These are phyloP conservation scores for Trichomalopsis sarcophagae DNA, from an alignment of 1,140 invertebrate species.

Conservation along the genomic window DNA sequence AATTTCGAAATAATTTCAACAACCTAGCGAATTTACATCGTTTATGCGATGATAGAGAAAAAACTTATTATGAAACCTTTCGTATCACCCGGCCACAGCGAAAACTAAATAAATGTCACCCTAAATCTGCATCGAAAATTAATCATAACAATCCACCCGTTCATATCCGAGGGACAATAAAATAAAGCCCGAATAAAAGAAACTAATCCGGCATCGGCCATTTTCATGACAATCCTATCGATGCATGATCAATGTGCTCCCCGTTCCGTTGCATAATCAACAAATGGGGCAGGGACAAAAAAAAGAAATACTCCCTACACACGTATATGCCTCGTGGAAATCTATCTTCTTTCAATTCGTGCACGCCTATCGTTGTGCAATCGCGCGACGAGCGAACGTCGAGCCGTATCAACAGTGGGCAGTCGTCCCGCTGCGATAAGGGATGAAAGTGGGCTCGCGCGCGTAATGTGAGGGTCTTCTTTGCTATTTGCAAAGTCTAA, in stretches of 20 bases:
- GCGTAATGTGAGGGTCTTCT: not conserved
- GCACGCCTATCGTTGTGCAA: constrained; percentile 39
- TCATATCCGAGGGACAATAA: constrained; percentile 13
- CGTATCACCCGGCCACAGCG: too few species aligned
- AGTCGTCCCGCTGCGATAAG: constrained; percentile 31
- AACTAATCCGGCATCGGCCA: constrained; percentile 32
- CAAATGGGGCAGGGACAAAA: not conserved
- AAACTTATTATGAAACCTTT: too few species aligned
- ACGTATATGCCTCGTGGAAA: not conserved
- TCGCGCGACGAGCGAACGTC: constrained; percentile 7
- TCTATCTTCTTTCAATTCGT: constrained; percentile 46
- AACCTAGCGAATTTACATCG: too few species aligned
- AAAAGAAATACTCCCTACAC: constrained; percentile 6
- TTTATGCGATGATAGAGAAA: too few species aligned
- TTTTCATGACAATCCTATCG: constrained; percentile 47
- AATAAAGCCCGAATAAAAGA: constrained; percentile 34
- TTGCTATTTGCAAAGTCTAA: not conserved
- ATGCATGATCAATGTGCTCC: constrained; percentile 34
- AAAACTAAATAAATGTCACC: not conserved
- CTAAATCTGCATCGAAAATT: not conserved
- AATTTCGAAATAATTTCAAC: too few species aligned
- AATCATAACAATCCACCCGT: not conserved
- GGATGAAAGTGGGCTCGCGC: constrained; percentile 28
- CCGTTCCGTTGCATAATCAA: constrained; percentile 29
- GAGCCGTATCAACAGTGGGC: constrained; percentile 42